Evolutionary conservation across 2,113 vertebrate genomes (phyloP).

Genomic region (Gila orcuttii): DNA sequence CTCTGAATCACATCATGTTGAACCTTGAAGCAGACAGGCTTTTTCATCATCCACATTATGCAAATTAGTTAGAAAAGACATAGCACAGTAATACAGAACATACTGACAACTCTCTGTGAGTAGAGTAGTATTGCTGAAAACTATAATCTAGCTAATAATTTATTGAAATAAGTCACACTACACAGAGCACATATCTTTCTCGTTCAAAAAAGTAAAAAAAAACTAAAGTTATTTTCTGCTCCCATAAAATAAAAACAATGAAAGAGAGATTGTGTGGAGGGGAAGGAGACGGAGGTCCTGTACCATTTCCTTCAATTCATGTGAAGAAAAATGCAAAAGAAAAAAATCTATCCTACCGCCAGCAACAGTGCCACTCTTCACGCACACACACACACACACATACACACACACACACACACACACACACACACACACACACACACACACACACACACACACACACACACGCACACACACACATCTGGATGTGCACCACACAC

Average conservation of each 20-base stretch:
- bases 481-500: not conserved
- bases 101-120: not conserved
- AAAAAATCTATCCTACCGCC: not conserved
- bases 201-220: not conserved
- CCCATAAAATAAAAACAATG: not conserved
- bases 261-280: not conserved
- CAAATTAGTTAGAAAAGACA: not conserved
- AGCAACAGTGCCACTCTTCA: not conserved
- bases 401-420: not conserved
- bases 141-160: not conserved
- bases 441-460: not conserved
- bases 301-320: slow-evolving; percentile 40
- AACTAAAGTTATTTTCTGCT: slow-evolving; percentile 4
- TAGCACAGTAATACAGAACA: not conserved
- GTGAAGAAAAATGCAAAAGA: slow-evolving; percentile 5
- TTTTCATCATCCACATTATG: no score
- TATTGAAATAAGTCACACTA: not conserved
- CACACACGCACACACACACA: not conserved
- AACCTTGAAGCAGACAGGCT: no score
- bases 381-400: not conserved
- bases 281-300: slow-evolving; percentile 32
- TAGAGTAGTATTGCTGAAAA: not conserved
- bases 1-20: no score
- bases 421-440: not conserved
- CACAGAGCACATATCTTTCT: not conserved